Percentiles rank a stretch among this genome's conserved stretches.
These are phyloP conservation scores for Drosophila engyochracea DNA, from an alignment of 2,888 invertebrate species.

Conservation along the genomic window DNA sequence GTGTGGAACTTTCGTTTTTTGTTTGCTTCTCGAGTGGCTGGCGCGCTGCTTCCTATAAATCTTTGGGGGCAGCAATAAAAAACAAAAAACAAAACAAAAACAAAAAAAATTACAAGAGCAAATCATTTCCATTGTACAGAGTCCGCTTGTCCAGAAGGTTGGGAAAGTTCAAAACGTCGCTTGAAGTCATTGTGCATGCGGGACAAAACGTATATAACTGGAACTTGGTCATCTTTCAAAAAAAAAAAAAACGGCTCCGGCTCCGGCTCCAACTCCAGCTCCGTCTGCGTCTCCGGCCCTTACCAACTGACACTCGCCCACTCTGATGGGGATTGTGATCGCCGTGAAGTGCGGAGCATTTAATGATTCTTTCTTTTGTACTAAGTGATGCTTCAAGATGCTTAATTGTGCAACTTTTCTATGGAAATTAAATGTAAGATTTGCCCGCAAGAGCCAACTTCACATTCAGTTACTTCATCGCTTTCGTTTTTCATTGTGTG, in stretches of 20 bases:
- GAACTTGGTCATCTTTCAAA: constrained; percentile 55
- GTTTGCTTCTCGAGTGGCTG: constrained; percentile 60
- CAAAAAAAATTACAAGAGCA: constrained; percentile 55
- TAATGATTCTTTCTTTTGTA: constrained; percentile 69
- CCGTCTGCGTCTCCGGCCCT: constrained; percentile 9
- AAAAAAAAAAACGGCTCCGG: not conserved
- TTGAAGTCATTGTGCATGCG: constrained; percentile 67
- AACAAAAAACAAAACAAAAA: constrained; percentile 25
- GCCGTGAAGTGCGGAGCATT: constrained; percentile 53
- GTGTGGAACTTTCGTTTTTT: constrained; percentile 76
- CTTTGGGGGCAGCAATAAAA: constrained; percentile 60
- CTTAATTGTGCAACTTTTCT: constrained; percentile 80
- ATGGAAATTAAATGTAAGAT: constrained; percentile 70
- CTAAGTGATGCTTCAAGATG: constrained; percentile 52
- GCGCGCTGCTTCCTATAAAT: constrained; percentile 72
- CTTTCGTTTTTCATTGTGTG: constrained; percentile 74
- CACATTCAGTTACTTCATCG: constrained; percentile 73
- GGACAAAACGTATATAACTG: constrained; percentile 44
- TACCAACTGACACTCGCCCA: constrained; percentile 66
- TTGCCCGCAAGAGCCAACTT: constrained; percentile 27
- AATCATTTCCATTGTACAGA: constrained; percentile 68
- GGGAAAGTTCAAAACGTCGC: constrained; percentile 70
- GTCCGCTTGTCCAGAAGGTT: constrained; percentile 45
- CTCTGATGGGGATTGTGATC: constrained; percentile 39
- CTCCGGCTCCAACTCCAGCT: constrained; percentile 1